These are phyloP conservation scores for Eupithecia tripunctaria DNA, from an alignment of 2,888 invertebrate species.

Conservation along the genomic window DNA sequence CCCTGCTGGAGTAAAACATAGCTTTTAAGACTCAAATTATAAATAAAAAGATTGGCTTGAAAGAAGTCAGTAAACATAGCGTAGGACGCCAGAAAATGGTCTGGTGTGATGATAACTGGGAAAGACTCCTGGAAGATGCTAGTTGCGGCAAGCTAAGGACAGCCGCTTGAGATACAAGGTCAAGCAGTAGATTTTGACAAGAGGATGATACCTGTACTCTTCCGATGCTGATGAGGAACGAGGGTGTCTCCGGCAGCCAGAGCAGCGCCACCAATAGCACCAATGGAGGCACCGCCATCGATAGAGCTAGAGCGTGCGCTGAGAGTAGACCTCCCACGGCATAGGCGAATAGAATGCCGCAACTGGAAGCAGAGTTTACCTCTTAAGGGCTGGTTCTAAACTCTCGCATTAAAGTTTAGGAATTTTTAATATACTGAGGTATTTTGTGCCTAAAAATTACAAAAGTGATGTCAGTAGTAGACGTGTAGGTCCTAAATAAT, in stretches of 20 bases:
- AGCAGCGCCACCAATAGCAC: conserved; percentile 69
- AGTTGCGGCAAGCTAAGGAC: too few species aligned
- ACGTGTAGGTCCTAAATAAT: too few species aligned
- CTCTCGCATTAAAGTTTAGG: not conserved
- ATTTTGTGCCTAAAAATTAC: not conserved
- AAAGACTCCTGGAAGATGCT: too few species aligned
- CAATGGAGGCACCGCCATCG: conserved; percentile 70
- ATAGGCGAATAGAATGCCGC: conserved; percentile 77
- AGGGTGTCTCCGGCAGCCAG: conserved; percentile 79
- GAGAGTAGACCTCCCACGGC: conserved; percentile 73
- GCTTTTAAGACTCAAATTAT: too few species aligned
- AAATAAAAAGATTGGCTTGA: too few species aligned
- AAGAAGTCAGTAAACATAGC: too few species aligned
- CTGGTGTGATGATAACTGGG: too few species aligned
- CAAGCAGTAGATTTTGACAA: too few species aligned
- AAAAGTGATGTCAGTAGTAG: too few species aligned
- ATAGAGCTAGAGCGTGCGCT: conserved; percentile 71
- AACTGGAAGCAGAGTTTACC: conserved; percentile 58
- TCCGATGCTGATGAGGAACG: conserved; percentile 75
- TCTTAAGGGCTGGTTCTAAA: not conserved
- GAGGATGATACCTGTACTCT: conserved; percentile 65
- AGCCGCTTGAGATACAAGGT: too few species aligned
- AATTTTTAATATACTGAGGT: not conserved
- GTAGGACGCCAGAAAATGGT: too few species aligned
- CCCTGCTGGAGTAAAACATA: too few species aligned